These are phyloP conservation scores for Trichosurus vulpecula DNA, from an alignment of 2,797 vertebrate species.

Conservation along the genomic window DNA sequence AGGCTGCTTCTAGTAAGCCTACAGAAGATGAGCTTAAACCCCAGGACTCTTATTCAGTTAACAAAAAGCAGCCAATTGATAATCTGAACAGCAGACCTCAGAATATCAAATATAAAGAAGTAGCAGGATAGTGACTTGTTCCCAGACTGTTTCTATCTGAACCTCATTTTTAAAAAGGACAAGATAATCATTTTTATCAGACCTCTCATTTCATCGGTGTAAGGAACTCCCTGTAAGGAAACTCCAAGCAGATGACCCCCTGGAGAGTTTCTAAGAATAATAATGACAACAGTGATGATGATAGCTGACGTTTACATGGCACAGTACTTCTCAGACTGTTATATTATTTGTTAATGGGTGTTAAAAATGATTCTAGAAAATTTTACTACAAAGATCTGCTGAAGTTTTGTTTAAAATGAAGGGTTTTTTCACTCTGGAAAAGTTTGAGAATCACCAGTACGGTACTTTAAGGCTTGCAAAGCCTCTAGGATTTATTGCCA, in stretches of 20 bases:
- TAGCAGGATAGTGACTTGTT: not conserved
- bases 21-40: not conserved
- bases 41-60: not conserved
- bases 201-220: not conserved
- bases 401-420: not conserved
- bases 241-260: not conserved
- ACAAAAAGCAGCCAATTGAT: not conserved
- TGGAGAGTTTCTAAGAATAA: not conserved
- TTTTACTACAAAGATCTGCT: not conserved
- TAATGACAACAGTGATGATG: not conserved
- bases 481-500: not conserved
- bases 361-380: not conserved
- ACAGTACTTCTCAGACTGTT: not conserved
- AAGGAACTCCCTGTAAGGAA: not conserved
- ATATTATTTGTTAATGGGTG: not conserved
- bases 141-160: not conserved
- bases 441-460: not conserved
- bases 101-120: not conserved
- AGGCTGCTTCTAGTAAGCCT: not conserved
- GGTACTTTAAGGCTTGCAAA: not conserved
- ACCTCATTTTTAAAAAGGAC: not conserved
- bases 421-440: not conserved
- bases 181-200: not conserved
- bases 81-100: not conserved
- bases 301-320: not conserved